Conservation (phyloP, 2,797 vertebrate species). For the Hoplostethus atlanticus region DNA sequence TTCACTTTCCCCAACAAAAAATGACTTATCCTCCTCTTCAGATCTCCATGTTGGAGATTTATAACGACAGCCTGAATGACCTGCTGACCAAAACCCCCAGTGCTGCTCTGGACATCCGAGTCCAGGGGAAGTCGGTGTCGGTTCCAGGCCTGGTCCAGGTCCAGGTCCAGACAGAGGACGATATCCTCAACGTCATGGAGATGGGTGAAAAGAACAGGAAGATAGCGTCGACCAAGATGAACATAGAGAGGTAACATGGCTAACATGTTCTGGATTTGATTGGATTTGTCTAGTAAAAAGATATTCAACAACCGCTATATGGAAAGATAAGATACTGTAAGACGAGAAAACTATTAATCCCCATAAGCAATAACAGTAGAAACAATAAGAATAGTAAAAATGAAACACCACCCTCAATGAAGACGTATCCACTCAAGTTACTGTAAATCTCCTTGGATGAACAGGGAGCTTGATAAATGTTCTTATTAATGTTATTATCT, state of each 20-base stretch:
- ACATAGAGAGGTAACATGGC: conserved; percentile 71
- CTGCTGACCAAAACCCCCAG: conserved; percentile 66
- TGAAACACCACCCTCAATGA: too few relatives aligned
- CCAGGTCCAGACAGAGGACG: conserved; percentile 71
- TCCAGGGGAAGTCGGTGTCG: conserved; percentile 71
- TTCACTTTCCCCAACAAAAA: too few relatives aligned
- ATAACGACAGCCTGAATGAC: conserved; percentile 80
- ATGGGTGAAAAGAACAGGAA: conserved; percentile 77
- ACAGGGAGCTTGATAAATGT: neutral
- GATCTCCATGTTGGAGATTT: conserved; percentile 84
- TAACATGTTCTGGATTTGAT: too few relatives aligned
- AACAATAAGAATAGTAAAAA: too few relatives aligned
- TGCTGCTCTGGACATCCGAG: conserved; percentile 71
- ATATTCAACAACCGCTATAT: too few relatives aligned
- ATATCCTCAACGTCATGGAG: conserved; percentile 75
- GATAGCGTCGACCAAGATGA: conserved; percentile 80
- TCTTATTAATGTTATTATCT: neutral
- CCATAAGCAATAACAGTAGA: too few relatives aligned
- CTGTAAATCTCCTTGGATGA: too few relatives aligned
- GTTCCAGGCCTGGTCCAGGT: conserved; percentile 75
- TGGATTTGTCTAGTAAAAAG: too few relatives aligned
- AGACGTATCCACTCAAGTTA: too few relatives aligned
- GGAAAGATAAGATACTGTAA: too few relatives aligned
- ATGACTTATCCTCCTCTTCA: conserved; percentile 34
- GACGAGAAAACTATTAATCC: too few relatives aligned